Base-by-base conservation (phyloP, 2,888 invertebrate genomes). In the Lasioglossum zephyrum region DNA sequence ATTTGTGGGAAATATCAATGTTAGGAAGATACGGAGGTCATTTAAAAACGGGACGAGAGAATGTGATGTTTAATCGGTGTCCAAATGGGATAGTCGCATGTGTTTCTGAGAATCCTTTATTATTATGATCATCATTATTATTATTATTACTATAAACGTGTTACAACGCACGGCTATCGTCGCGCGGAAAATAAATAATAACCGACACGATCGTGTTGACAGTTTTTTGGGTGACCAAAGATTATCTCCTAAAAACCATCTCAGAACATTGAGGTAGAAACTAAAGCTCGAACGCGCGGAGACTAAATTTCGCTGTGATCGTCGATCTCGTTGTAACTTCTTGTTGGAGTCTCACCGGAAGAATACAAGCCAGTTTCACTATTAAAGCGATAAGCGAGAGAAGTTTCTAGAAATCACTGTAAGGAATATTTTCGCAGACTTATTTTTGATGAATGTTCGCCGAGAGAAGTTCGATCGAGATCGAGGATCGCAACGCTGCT, bases 201-300 rank as follows among this genome's bases (percentile, higher is more conserved):
- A 86, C 79, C 81, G 77, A 87, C 79, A 87, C 79, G 73, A 89
- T 88, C 60, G 82, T 89, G 88, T 88, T 86, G 81, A 86, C 90
- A 89, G 89, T 92, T 89, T 91, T 92, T 36, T 77, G 90, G 92
- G 87, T 88, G 89, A 92, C 91, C 92, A 93, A 92, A 93, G 91
- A 93, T 90, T 91, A 91, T 90, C 89, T 87, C 70, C 87, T 86
- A 87, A 77, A 63, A 87, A 87, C 41, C 60, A 86, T 75, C 74
- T 81, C 86, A 81, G 81, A 90, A 75, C 84, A 85, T 79, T 80
- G 84, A 72, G 39, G n/a, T 66, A 66, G 66, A 66, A 36, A 31
- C 53, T 66, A 11, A 69, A 90, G 89, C 79, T 83, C 74, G 73
- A 84, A 66, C 80, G 41, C 79, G 84, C 85, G 80, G 79, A 82